Percentiles rank a stretch among this genome's conserved stretches.
Evolutionary conservation across 2,797 vertebrate genomes (phyloP).

Genomic region (Neosilurus hyrtlii): DNA sequence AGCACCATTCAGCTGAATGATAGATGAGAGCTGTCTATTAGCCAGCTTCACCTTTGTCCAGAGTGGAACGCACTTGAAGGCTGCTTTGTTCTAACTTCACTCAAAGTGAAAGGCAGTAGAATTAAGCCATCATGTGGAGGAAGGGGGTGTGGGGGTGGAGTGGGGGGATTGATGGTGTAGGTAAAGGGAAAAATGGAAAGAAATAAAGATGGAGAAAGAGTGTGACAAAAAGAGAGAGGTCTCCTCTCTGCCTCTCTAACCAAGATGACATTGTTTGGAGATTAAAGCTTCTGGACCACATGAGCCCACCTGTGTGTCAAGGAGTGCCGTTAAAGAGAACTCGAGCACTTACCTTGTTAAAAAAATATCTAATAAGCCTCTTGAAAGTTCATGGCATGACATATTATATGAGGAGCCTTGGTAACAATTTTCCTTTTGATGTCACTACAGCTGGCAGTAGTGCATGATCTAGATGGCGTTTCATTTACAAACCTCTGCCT

Average conservation of each 20-base stretch:
- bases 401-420: constrained; percentile 62
- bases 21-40: constrained; percentile 83
- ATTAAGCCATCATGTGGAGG: constrained; percentile 74
- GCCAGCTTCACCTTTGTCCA: constrained; percentile 77
- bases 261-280: constrained; percentile 62
- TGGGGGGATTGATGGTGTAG: constrained; percentile 50
- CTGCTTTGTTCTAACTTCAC: constrained; percentile 70
- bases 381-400: constrained; percentile 65
- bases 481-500: constrained; percentile 63
- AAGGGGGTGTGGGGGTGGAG: constrained; percentile 55
- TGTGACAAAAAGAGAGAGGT: constrained; percentile 13
- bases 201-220: constrained; percentile 15
- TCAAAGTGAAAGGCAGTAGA: constrained; percentile 69
- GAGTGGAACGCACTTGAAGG: constrained; percentile 75
- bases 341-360: constrained; percentile 63
- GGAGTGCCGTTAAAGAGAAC: constrained; percentile 53
- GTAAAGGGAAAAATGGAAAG: constrained; percentile 21
- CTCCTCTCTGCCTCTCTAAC: constrained; percentile 50
- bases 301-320: constrained; percentile 53
- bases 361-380: constrained; percentile 66
- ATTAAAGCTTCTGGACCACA: constrained; percentile 62
- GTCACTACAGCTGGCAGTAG: constrained; percentile 59
- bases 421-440: constrained; percentile 64
- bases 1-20: constrained; percentile 75
- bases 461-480: constrained; percentile 66